A percentile compares a stretch with the other conserved stretches of the same genome.
These are phyloP conservation scores for Oncorhynchus gorbuscha DNA, from an alignment of 2,113 vertebrate genomes.

Conservation along the genomic window DNA sequence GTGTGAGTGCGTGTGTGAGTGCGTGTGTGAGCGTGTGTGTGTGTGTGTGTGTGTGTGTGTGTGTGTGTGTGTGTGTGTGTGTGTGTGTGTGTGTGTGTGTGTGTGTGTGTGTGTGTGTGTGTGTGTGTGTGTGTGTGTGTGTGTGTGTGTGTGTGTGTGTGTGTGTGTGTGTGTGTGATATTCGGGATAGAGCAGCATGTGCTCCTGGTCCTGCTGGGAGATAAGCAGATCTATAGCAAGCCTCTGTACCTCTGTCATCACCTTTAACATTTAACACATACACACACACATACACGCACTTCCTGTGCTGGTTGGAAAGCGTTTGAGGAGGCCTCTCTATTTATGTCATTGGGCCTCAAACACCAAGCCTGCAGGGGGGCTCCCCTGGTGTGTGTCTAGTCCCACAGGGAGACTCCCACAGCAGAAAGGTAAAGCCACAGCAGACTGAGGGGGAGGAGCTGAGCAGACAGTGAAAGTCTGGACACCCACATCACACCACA, in stretches of 20 bases:
- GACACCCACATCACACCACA: conserved; percentile 34
- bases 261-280: not conserved
- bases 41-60: not conserved
- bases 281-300: not conserved
- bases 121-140: conserved; percentile 16
- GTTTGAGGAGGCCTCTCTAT: not conserved
- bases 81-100: conserved; percentile 8
- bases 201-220: not conserved
- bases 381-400: conserved; percentile 34
- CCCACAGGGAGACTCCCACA: conserved; percentile 59
- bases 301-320: not conserved
- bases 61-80: not conserved
- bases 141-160: not conserved
- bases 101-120: conserved; percentile 10
- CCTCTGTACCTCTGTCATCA: conserved; percentile 6
- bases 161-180: conserved; percentile 15
- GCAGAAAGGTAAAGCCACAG: conserved; percentile 23
- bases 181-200: not conserved
- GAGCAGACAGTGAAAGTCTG: conserved; percentile 41
- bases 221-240: conserved; percentile 2
- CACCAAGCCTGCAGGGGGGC: not conserved
- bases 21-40: conserved; percentile 14
- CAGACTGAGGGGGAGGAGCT: conserved; percentile 53
- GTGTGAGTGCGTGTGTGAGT: not conserved
- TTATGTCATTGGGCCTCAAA: not conserved